phyloP scores from a whole-genome alignment of 1,140 invertebrate species.

The Liolophura sinensis region DNA sequence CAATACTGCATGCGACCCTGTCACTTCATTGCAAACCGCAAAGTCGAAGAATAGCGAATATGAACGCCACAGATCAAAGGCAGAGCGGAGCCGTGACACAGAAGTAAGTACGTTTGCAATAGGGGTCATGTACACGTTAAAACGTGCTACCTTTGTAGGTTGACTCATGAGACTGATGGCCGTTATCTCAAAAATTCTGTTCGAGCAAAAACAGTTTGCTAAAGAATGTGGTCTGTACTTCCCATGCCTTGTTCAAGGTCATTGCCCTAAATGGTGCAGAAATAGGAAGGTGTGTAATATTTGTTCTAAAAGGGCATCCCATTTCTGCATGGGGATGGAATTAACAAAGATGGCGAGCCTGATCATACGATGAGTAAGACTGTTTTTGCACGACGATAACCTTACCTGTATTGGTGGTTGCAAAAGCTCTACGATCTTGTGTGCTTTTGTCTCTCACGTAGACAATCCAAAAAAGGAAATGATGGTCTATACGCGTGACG shows the following conservation, averaged over 20 bases:
- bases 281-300: no score
- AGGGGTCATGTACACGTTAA: no score
- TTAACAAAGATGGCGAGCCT: not conserved
- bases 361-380: not conserved
- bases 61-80: no score
- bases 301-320: not conserved
- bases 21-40: no score
- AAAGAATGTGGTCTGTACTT: no score
- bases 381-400: not conserved
- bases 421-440: conserved; percentile 16
- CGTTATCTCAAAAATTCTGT: no score
- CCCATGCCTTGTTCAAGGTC: not conserved
- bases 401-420: conserved; percentile 12
- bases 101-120: not conserved
- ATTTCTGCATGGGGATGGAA: not conserved
- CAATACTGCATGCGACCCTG: no score
- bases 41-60: no score
- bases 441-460: conserved; percentile 8
- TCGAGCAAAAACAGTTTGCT: no score
- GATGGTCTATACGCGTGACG: conserved; percentile 9
- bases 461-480: not conserved
- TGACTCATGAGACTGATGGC: no score
- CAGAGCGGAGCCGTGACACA: no score
- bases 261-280: not conserved
- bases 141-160: no score